Evolutionary conservation across 1,140 invertebrate species (phyloP), one percentile per base, ranked within the genome.

Genomic region (Rhynchophorus ferrugineus): DNA sequence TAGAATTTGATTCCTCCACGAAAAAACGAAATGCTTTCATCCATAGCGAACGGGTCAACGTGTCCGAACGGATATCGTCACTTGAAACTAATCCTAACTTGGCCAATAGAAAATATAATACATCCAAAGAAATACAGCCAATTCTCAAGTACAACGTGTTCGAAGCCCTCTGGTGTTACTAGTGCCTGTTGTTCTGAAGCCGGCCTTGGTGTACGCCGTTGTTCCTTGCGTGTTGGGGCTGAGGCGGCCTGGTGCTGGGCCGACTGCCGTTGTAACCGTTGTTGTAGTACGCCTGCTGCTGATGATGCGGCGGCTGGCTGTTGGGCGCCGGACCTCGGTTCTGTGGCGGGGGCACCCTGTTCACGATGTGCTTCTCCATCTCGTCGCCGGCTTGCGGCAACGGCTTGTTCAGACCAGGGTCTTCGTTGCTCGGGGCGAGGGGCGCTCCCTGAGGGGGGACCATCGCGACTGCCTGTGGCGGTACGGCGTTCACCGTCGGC

Each of bases 251-350:
- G 13, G n/a, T n/a, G n/a, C 58, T 62, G 13, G 61, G 59, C 36
- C 63, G 58, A 41, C 62, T 63, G 45, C 51, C n/a, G n/a, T n/a
- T 61, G 52, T 69, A 66, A 29, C 65, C 59, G 46, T 69, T 66
- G 51, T 67, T 67, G 50, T 67, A 63, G 24, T 61, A 56, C 37
- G 62, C 60, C 39, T 60, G 63, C 37, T 60, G 55, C 48, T 66
- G 64, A 33, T 62, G 44, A 24, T 60, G 63, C 37, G 60, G 55
- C 48, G 66, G 64, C 33, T 62, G 44, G 21, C 60, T 56, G 44
- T 61, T 60, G 21, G 57, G 44, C 17, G 54, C 41, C 13, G 58
- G 44, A 13, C 45, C 47, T 46, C 41, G 38, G 14, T 39, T 21
- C 7, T 42, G 18, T 18, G 19, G 56, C 17, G 44, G 42, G 3